Evolutionary conservation across 1,140 invertebrate genomes (phyloP).

Genomic region (Portunus trituberculatus): DNA sequence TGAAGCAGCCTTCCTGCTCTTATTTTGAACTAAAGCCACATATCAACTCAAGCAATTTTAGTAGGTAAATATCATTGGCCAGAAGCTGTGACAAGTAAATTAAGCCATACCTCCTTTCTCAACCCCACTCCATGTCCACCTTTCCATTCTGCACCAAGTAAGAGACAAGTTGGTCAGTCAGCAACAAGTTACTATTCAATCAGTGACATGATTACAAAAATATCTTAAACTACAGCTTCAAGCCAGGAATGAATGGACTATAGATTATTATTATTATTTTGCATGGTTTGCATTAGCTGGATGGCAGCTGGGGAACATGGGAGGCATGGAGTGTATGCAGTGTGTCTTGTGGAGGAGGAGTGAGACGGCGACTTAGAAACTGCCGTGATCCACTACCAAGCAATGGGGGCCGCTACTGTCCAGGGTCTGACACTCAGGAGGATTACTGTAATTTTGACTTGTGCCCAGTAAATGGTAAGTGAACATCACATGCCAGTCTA

Average conservation of each 20-base stretch:
- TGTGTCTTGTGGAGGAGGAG: conserved; percentile 87
- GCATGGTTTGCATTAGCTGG: conserved; percentile 81
- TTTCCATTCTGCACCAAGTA: too few species aligned
- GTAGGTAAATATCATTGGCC: too few species aligned
- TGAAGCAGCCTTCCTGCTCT: too few species aligned
- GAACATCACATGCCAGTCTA: background rate
- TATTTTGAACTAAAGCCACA: too few species aligned
- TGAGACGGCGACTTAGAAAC: conserved; percentile 82
- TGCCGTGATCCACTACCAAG: conserved; percentile 86
- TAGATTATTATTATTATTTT: background rate
- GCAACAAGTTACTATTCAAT: too few species aligned
- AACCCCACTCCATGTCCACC: too few species aligned
- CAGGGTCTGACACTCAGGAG: conserved; percentile 79
- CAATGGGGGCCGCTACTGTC: conserved; percentile 81
- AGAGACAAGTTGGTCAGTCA: too few species aligned
- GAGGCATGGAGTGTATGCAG: conserved; percentile 90
- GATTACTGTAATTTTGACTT: conserved; percentile 67
- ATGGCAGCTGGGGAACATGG: conserved; percentile 90
- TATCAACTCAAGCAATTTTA: too few species aligned
- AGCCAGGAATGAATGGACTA: background rate
- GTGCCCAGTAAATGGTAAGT: conserved; percentile 69
- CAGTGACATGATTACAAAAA: too few species aligned
- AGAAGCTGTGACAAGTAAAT: too few species aligned
- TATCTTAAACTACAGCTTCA: too few species aligned
- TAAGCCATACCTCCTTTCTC: too few species aligned